Evolutionary conservation across 2,113 vertebrate genomes (phyloP).

Genomic region (Patagioenas fasciata): DNA sequence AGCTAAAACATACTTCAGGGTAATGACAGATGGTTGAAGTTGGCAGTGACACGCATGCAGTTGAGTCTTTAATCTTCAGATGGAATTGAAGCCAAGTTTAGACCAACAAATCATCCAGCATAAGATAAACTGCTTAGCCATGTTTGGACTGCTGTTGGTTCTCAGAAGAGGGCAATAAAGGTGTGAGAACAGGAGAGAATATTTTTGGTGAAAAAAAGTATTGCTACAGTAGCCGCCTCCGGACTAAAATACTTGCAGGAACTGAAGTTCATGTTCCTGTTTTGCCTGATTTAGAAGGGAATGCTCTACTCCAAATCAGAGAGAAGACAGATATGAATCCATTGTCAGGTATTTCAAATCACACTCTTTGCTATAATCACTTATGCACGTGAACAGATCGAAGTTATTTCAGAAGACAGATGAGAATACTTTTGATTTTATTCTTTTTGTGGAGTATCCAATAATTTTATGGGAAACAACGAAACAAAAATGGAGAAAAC

Average conservation of each 20-base stretch:
- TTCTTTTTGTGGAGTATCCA: background rate
- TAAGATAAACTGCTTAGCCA: background rate
- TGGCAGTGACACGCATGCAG: background rate
- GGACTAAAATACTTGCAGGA: background rate
- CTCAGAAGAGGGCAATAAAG: background rate
- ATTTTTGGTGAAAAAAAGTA: background rate
- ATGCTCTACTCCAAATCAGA: background rate
- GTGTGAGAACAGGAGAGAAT: background rate
- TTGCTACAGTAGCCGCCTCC: background rate
- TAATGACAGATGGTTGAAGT: background rate
- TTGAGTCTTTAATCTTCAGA: slow-evolving; percentile 15
- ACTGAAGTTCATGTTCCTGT: background rate
- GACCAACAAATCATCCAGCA: background rate
- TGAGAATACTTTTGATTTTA: background rate
- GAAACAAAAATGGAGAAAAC: background rate
- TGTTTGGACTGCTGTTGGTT: background rate
- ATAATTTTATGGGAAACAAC: background rate
- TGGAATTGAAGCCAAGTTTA: background rate
- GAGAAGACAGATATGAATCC: background rate
- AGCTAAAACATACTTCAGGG: slow-evolving; percentile 1
- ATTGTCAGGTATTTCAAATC: background rate
- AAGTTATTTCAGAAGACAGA: background rate
- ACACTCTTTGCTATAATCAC: background rate
- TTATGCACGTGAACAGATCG: background rate
- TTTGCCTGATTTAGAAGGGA: background rate